A percentile compares a stretch with the other conserved stretches of the same genome.
These are phyloP conservation scores for Gallirallus australis DNA, from an alignment of 2,797 vertebrate genomes.

Conservation along the genomic window DNA sequence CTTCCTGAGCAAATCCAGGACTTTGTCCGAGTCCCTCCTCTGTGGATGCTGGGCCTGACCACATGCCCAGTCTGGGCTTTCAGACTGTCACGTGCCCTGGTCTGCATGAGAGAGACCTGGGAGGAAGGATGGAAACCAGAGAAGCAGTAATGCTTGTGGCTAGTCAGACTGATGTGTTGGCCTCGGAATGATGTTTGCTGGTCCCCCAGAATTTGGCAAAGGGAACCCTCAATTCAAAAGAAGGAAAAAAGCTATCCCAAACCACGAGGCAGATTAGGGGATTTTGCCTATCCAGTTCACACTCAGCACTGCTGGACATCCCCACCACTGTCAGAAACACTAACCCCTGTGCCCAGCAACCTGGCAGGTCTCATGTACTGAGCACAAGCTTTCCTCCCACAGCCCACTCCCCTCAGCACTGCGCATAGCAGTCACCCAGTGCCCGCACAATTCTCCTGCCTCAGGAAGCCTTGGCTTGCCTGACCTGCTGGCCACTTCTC, in stretches of 20 bases:
- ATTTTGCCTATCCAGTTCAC: neutral
- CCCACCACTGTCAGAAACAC: rapidly evolving
- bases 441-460: rapidly evolving
- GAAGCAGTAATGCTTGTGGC: rapidly evolving
- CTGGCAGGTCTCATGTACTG: neutral
- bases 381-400: neutral
- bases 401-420: neutral
- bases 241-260: neutral
- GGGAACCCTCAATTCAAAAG: neutral
- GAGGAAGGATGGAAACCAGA: neutral
- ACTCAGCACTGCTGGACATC: neutral
- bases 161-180: neutral
- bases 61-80: neutral
- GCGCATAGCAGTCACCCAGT: neutral
- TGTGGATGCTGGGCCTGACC: neutral
- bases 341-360: neutral
- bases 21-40: neutral
- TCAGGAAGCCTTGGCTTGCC: neutral
- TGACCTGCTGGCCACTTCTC: neutral
- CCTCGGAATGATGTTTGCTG: neutral
- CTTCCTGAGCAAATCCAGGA: neutral
- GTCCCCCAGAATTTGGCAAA: neutral
- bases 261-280: neutral
- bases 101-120: neutral
- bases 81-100: neutral